Base-by-base conservation (phyloP, 2,888 invertebrate genomes). In the Helicoverpa assulta region DNA sequence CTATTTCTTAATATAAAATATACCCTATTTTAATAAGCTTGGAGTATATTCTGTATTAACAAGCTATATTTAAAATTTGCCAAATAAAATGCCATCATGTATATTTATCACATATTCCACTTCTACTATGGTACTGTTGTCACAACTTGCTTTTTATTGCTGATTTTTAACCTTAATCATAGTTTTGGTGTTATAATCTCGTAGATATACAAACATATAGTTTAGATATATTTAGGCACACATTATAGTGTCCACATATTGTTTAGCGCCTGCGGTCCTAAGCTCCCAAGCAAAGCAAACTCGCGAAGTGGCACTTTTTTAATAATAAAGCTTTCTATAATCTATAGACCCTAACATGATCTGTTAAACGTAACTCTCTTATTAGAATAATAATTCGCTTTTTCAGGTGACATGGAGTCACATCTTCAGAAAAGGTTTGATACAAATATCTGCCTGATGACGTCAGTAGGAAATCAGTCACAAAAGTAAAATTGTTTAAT, bases 141-240 rank as follows among this genome's bases (percentile, higher is more conserved):
- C 78, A 84, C 78, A 83, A 81, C 73, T 79, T 82, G 80, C 26
- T 75, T 73, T 69, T 84, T 85, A 85, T 87, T 85, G 85, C 84
- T 85, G 85, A 76, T 73, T 84, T 83, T 76, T 40, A 61, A 66
- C 74, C 86, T 89, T 89, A 87, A 82, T 85, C 80, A 89, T 90
- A 92, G 88, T 93, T 93, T 94, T 94, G 94, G 94, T 93, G 92
- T 93, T 88, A 89, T 93, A 94, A 94, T 94, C 92, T 93, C 93
- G 90, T 88, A 86, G 83, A 88, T 85, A 87, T 86, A 84, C 80
- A 81, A 80, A 83, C 76, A 82, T 76, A 71, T 80, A 73, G 58
- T 72, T 72, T 64, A 76, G 29, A 78, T 77, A 67, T 76, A 79
- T 70, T 74, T 76, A 80, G 78, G 78, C 78, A 77, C 78, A 68